Evolutionary conservation across 2,113 vertebrate species (phyloP).

Genomic region (Rhegmatorhina hoffmannsi): DNA sequence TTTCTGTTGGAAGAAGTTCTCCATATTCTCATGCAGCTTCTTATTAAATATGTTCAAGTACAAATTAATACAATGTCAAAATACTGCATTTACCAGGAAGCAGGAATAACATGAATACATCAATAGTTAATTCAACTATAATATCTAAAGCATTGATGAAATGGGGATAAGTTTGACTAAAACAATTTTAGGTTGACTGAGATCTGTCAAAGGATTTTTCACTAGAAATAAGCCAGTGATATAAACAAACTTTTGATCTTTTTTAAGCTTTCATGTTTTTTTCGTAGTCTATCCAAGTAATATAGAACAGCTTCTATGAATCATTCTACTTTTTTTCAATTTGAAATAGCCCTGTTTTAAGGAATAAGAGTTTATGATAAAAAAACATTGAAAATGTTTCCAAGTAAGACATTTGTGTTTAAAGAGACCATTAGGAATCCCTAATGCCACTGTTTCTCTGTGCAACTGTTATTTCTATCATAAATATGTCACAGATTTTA

Average conservation of each 20-base stretch:
- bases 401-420: neutral
- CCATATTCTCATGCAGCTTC: neutral
- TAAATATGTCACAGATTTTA: constrained; percentile 26
- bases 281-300: constrained; percentile 21
- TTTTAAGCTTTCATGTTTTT: constrained; percentile 52
- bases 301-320: constrained; percentile 8
- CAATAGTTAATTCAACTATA: neutral
- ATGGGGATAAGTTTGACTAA: neutral
- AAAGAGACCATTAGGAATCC: constrained; percentile 5
- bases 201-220: constrained; percentile 12
- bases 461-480: constrained; percentile 17
- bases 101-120: neutral
- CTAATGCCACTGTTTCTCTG: neutral
- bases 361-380: neutral
- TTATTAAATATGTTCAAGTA: neutral
- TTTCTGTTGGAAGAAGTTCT: neutral
- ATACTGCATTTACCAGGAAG: neutral
- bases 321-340: neutral
- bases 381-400: neutral
- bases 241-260: constrained; percentile 58
- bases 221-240: neutral
- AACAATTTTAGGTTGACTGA: neutral
- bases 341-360: neutral
- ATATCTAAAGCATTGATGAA: neutral
- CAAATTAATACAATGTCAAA: neutral